These are phyloP conservation scores for Drosophila trapezifrons DNA, from an alignment of 1,140 invertebrate genomes.

Conservation along the genomic window DNA sequence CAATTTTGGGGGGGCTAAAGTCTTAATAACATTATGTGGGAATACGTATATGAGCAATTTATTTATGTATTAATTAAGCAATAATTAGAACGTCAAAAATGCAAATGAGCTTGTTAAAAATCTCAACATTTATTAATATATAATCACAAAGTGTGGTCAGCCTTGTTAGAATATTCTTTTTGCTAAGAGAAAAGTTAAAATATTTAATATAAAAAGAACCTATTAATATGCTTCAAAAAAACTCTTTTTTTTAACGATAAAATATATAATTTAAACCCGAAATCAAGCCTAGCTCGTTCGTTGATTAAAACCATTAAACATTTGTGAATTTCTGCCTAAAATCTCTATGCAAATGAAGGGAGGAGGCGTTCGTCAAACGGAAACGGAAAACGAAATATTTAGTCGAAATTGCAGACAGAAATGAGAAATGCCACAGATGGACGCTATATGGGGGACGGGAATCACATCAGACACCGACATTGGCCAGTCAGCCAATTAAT, in stretches of 20 bases:
- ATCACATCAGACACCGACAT: conserved; percentile 54
- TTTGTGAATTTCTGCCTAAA: conserved; percentile 14
- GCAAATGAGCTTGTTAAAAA: too few relatives aligned
- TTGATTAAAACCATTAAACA: not conserved
- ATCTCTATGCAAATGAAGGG: conserved; percentile 63
- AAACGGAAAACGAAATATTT: conserved; percentile 64
- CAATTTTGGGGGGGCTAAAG: not conserved
- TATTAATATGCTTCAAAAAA: not conserved
- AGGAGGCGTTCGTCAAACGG: conserved; percentile 38
- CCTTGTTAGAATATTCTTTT: too few relatives aligned
- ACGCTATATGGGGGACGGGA: conserved; percentile 10
- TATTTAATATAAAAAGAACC: too few relatives aligned
- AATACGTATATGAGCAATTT: too few relatives aligned
- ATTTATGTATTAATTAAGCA: too few relatives aligned
- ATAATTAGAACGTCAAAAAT: too few relatives aligned
- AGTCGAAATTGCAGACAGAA: conserved; percentile 32
- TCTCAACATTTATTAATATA: too few relatives aligned
- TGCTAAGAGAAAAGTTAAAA: too few relatives aligned
- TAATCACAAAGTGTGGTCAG: too few relatives aligned
- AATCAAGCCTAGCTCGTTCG: too few relatives aligned
- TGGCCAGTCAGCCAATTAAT: conserved; percentile 74
- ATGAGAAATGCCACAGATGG: conserved; percentile 34
- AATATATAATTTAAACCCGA: not conserved
- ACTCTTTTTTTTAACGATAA: too few relatives aligned
- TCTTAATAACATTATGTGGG: not conserved